Conservation (phyloP, 2,888 invertebrate species). For the Drosophila anomalipes region DNA sequence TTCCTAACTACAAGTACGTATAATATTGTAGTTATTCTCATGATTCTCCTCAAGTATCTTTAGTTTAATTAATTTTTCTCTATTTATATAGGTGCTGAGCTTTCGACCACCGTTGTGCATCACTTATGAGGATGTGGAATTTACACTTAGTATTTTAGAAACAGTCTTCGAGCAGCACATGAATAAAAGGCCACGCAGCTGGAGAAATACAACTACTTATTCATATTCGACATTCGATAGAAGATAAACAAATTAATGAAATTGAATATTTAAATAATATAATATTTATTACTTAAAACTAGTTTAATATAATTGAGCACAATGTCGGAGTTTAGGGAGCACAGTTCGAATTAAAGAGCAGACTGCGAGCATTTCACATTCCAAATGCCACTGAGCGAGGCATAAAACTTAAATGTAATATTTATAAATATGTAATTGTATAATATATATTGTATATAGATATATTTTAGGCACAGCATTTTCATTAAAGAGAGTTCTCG, state of each 20-base stretch:
- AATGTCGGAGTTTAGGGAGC: constrained; percentile 41
- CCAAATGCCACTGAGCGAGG: constrained; percentile 47
- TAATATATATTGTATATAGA: constrained; percentile 22
- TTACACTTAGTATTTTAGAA: constrained; percentile 88
- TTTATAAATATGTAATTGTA: constrained; percentile 28
- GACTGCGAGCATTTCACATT: constrained; percentile 52
- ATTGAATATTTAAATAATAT: constrained; percentile 8
- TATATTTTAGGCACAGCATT: constrained; percentile 72
- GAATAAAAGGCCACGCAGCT: constrained; percentile 79
- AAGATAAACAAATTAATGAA: no score
- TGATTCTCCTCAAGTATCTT: background rate
- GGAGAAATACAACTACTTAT: constrained; percentile 61
- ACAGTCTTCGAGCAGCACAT: constrained; percentile 73
- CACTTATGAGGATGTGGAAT: constrained; percentile 93
- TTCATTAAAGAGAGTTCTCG: constrained; percentile 39
- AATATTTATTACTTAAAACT: constrained; percentile 48
- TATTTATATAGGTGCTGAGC: constrained; percentile 89
- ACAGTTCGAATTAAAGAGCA: constrained; percentile 38
- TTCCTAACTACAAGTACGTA: constrained; percentile 57
- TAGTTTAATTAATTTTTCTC: background rate
- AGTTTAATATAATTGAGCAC: constrained; percentile 48
- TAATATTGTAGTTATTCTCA: background rate
- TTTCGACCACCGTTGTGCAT: constrained; percentile 98
- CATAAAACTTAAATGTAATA: constrained; percentile 29
- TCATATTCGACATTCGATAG: background rate